phyloP scores from a whole-genome alignment of 2,113 vertebrate species.

The Garra rufa region DNA sequence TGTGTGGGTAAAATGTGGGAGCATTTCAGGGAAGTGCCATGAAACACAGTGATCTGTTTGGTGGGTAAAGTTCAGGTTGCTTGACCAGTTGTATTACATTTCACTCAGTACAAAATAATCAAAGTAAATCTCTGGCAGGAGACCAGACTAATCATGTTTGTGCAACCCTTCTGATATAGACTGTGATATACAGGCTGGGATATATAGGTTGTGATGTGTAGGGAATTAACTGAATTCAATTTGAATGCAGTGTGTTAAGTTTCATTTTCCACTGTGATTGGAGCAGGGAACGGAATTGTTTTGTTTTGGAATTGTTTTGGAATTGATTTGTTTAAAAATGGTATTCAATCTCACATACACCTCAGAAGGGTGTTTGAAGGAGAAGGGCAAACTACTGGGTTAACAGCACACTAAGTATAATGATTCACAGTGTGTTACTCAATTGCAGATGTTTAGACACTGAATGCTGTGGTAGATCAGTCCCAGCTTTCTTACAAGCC shows the following conservation, averaged over 20 bases:
- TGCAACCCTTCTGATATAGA: background rate
- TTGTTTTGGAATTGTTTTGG: background rate
- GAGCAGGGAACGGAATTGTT: background rate
- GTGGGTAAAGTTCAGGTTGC: constrained; percentile 17
- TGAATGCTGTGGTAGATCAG: background rate
- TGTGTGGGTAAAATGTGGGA: constrained; percentile 29
- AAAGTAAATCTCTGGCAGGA: background rate
- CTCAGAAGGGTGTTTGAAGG: background rate
- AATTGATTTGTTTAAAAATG: background rate
- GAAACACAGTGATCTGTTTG: constrained; percentile 1
- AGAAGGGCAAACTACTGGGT: background rate
- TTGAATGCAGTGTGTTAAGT: too few species aligned
- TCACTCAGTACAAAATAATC: background rate
- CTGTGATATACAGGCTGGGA: background rate
- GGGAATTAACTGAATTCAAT: background rate
- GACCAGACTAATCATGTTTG: background rate
- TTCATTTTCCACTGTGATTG: background rate
- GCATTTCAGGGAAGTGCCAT: constrained; percentile 15
- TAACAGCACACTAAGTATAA: background rate
- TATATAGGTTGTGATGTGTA: too few species aligned
- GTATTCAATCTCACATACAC: background rate
- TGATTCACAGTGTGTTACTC: constrained; percentile 11
- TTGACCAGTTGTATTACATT: background rate
- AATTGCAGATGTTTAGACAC: constrained; percentile 21
- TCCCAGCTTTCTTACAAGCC: background rate